Percentiles rank a stretch among this genome's conserved stretches.
These are phyloP conservation scores for Lissocephala sabroskyi DNA, from an alignment of 2,888 invertebrate species.

Conservation along the genomic window DNA sequence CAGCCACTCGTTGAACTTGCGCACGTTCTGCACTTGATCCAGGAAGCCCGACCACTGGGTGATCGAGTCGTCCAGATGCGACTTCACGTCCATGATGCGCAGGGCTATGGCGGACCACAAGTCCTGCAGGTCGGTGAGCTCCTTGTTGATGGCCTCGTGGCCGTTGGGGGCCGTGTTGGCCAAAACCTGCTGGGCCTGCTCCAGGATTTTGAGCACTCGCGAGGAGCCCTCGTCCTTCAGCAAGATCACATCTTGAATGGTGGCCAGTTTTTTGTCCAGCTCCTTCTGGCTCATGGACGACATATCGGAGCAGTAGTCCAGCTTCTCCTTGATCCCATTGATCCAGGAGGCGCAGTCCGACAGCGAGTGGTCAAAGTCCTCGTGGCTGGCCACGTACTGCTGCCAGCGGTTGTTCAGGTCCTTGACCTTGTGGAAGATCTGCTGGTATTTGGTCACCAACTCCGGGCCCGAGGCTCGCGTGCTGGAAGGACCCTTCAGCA, in stretches of 20 bases:
- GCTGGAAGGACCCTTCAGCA: conserved; percentile 82
- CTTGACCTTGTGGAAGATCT: conserved; percentile 90
- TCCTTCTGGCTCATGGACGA: conserved; percentile 88
- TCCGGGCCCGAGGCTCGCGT: conserved; percentile 89
- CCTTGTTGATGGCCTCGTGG: conserved; percentile 88
- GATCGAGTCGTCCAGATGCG: conserved; percentile 88
- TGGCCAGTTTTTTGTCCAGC: conserved; percentile 86
- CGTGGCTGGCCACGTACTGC: conserved; percentile 89
- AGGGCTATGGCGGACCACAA: conserved; percentile 91
- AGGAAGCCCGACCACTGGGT: conserved; percentile 93
- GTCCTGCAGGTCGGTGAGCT: conserved; percentile 86
- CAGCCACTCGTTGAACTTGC: conserved; percentile 86
- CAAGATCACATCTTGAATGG: conserved; percentile 88
- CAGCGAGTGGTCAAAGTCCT: conserved; percentile 87
- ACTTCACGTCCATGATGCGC: conserved; percentile 92
- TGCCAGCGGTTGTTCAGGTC: conserved; percentile 94
- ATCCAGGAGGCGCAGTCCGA: conserved; percentile 89
- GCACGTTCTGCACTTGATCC: conserved; percentile 88
- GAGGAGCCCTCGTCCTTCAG: conserved; percentile 94
- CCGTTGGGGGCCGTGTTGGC: conserved; percentile 93
- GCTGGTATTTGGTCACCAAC: conserved; percentile 92
- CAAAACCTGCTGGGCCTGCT: conserved; percentile 90
- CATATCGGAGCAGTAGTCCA: conserved; percentile 90
- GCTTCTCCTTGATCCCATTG: conserved; percentile 84
- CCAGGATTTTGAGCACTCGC: conserved; percentile 90